Conservation (phyloP, 2,888 invertebrate species). For the Yponomeuta evonymella region DNA sequence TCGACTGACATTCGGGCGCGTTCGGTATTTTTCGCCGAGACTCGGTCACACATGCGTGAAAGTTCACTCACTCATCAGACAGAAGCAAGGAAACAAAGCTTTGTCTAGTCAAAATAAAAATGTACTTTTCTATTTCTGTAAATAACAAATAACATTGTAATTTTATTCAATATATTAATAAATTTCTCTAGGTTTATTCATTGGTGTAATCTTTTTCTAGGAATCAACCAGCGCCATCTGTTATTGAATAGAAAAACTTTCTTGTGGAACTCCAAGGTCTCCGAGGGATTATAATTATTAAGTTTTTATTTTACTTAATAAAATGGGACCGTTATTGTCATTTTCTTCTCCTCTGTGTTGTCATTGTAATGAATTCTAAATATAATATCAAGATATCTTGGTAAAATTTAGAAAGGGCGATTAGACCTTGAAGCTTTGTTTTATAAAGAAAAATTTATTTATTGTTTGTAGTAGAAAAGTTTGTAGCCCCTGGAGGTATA, state of each 20-base stretch:
- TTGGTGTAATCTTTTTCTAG: neutral
- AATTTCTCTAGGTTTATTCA: neutral
- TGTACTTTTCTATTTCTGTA: neutral
- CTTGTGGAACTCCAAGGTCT: too few relatives aligned
- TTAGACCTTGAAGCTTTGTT: too few relatives aligned
- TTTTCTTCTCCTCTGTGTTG: too few relatives aligned
- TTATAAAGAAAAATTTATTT: too few relatives aligned
- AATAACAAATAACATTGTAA: neutral
- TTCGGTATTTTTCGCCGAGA: slow-evolving; percentile 65
- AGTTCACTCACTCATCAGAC: slow-evolving; percentile 45
- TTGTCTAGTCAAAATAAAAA: neutral
- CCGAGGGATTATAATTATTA: too few relatives aligned
- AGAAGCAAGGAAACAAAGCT: slow-evolving; percentile 23
- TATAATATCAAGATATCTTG: too few relatives aligned
- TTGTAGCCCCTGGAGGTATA: too few relatives aligned
- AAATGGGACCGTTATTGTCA: too few relatives aligned
- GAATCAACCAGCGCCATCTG: slow-evolving; percentile 9
- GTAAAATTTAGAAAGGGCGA: too few relatives aligned
- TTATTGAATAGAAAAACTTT: slow-evolving; percentile 6
- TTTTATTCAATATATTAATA: neutral
- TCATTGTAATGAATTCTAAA: too few relatives aligned
- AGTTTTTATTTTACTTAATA: too few relatives aligned
- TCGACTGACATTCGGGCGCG: slow-evolving; percentile 73
- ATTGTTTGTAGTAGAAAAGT: too few relatives aligned
- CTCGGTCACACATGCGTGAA: slow-evolving; percentile 74